Percentiles rank a stretch among this genome's conserved stretches.
Conservation (phyloP, 1,140 invertebrate genomes). For the Diorhabda carinulata region DNA sequence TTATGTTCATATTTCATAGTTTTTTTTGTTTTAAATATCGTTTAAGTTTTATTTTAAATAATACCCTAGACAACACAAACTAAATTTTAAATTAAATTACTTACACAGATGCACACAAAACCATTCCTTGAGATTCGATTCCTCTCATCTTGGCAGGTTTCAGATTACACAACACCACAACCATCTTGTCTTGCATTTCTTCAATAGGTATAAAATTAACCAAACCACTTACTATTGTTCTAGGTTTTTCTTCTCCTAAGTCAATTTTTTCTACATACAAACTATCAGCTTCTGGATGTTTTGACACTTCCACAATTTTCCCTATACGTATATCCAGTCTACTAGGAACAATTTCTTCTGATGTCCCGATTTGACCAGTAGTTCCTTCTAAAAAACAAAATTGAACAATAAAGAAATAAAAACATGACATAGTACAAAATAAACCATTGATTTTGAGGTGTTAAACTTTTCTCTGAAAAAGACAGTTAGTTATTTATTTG, state of each 20-base stretch:
- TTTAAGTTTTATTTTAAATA: too few relatives aligned
- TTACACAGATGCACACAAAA: conserved; percentile 83
- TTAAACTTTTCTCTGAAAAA: too few relatives aligned
- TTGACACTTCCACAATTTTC: conserved; percentile 84
- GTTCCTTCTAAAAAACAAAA: conserved; percentile 24
- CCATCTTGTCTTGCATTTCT: conserved; percentile 80
- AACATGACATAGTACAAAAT: background rate
- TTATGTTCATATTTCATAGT: too few relatives aligned
- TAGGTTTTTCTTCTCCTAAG: conserved; percentile 64
- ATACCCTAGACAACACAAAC: too few relatives aligned
- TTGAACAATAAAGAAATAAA: background rate
- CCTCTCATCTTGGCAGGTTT: conserved; percentile 93
- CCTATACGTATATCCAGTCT: conserved; percentile 89
- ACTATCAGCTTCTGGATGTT: conserved; percentile 92
- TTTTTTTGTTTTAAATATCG: too few relatives aligned
- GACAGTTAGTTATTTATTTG: too few relatives aligned
- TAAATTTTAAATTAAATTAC: conserved; percentile 30
- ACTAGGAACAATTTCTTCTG: conserved; percentile 65
- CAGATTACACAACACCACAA: conserved; percentile 88
- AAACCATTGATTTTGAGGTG: too few relatives aligned
- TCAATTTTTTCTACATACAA: conserved; percentile 94
- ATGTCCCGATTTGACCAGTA: conserved; percentile 36
- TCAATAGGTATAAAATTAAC: conserved; percentile 86
- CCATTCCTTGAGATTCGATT: conserved; percentile 84
- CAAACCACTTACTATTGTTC: conserved; percentile 83